A percentile compares a stretch with the other conserved stretches of the same genome.
Evolutionary conservation across 1,140 invertebrate species (phyloP).

Genomic region (Nomia melanderi): DNA sequence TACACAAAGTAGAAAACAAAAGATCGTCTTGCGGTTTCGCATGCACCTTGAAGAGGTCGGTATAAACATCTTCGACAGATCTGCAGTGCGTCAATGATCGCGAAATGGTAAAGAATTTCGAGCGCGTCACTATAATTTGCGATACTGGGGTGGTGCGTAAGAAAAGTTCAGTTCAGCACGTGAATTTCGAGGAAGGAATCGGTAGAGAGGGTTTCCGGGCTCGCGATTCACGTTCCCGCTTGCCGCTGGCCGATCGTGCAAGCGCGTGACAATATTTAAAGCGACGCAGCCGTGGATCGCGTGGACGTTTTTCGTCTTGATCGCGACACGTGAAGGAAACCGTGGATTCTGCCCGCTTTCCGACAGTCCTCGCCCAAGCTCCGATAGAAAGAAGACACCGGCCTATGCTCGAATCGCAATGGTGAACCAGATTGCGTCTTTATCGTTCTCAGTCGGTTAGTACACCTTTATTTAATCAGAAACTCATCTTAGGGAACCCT

Average conservation of each 20-base stretch:
- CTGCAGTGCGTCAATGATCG: background rate
- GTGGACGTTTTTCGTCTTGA: conserved; percentile 40
- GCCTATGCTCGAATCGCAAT: conserved; percentile 26
- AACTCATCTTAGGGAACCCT: too few relatives aligned
- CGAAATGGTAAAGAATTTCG: background rate
- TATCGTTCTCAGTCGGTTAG: conserved; percentile 57
- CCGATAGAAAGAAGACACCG: background rate
- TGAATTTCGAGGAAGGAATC: background rate
- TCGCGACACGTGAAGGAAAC: conserved; percentile 25
- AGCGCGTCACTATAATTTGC: background rate
- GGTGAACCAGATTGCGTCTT: conserved; percentile 54
- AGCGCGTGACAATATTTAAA: conserved; percentile 67
- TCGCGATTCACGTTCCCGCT: conserved; percentile 10
- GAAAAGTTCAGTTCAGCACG: conserved; percentile 11
- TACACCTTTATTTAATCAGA: conserved; percentile 1
- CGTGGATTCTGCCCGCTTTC: conserved; percentile 31
- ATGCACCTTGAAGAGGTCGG: too few relatives aligned
- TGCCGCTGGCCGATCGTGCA: conserved; percentile 21
- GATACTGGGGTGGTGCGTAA: background rate
- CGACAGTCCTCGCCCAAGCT: conserved; percentile 7
- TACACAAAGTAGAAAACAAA: too few relatives aligned
- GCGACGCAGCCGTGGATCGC: conserved; percentile 27
- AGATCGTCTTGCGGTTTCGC: too few relatives aligned
- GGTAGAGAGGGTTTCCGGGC: conserved; percentile 34
- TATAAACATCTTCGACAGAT: too few relatives aligned